Evolutionary conservation across 2,113 vertebrate genomes (phyloP).

Genomic region (Microtus ochrogaster): DNA sequence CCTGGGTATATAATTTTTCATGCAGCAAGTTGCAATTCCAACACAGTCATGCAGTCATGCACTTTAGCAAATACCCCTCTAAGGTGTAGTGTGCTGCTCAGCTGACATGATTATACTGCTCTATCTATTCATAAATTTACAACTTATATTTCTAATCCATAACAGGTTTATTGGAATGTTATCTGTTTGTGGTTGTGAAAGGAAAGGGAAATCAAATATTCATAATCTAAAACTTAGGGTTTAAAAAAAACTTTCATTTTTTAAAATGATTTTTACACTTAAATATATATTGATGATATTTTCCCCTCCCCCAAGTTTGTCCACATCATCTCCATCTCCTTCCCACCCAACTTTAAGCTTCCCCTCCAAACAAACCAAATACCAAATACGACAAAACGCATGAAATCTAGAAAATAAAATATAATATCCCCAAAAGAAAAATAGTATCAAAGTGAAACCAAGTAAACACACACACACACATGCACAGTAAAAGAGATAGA

Average conservation of each 20-base stretch:
- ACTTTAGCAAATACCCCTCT: not conserved
- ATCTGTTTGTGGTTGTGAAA: not conserved
- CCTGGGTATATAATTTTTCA: not conserved
- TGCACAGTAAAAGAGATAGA: not conserved
- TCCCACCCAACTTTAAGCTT: not conserved
- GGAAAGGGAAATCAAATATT: not conserved
- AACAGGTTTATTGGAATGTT: not conserved
- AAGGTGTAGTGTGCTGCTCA: not conserved
- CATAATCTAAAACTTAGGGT: not conserved
- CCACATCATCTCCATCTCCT: not conserved
- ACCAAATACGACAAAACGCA: not conserved
- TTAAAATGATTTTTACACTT: not conserved
- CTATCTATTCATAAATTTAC: not conserved
- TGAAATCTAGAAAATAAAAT: not conserved
- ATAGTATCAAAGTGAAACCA: not conserved
- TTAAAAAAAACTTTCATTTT: not conserved
- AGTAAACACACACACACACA: not conserved
- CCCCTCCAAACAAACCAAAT: not conserved
- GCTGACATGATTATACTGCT: not conserved
- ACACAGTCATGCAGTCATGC: not conserved
- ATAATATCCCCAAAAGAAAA: not conserved
- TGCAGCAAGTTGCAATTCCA: not conserved
- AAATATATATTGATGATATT: not conserved
- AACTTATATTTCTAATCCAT: not conserved
- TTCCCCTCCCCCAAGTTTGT: not conserved